These are phyloP conservation scores for Hyles vespertilio DNA, from an alignment of 1,140 invertebrate species.

Conservation along the genomic window DNA sequence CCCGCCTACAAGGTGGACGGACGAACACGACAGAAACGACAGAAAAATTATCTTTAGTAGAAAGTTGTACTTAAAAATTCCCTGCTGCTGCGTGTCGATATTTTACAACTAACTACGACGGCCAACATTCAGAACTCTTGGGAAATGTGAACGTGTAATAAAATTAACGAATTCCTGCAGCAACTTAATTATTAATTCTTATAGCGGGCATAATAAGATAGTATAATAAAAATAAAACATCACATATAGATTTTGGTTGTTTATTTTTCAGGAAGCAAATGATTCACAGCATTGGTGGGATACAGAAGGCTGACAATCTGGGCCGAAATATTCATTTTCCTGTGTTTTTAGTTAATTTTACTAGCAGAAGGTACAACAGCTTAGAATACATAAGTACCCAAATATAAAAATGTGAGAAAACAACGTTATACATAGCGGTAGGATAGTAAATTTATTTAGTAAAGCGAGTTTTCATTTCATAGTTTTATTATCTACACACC, in stretches of 20 bases:
- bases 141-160: too few species aligned
- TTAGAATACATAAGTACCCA: constrained; percentile 64
- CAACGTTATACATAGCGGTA: constrained; percentile 60
- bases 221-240: constrained; percentile 27
- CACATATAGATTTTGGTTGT: constrained; percentile 60
- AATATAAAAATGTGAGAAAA: constrained; percentile 69
- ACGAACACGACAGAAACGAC: too few species aligned
- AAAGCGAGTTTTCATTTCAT: constrained; percentile 59
- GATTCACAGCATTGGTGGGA: constrained; percentile 75
- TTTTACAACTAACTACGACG: too few species aligned
- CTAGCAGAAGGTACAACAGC: constrained; percentile 66
- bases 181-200: too few species aligned
- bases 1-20: too few species aligned
- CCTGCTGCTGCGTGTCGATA: too few species aligned
- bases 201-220: too few species aligned
- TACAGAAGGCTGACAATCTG: constrained; percentile 66
- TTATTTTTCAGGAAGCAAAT: constrained; percentile 75
- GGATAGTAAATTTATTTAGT: constrained; percentile 61
- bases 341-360: constrained; percentile 45
- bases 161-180: too few species aligned
- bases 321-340: constrained; percentile 65
- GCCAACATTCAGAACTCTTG: too few species aligned
- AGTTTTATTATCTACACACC: constrained; percentile 64
- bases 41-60: too few species aligned
- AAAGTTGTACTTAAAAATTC: too few species aligned